Conservation (phyloP, 2,797 vertebrate genomes). For the Anguilla pacifica region DNA sequence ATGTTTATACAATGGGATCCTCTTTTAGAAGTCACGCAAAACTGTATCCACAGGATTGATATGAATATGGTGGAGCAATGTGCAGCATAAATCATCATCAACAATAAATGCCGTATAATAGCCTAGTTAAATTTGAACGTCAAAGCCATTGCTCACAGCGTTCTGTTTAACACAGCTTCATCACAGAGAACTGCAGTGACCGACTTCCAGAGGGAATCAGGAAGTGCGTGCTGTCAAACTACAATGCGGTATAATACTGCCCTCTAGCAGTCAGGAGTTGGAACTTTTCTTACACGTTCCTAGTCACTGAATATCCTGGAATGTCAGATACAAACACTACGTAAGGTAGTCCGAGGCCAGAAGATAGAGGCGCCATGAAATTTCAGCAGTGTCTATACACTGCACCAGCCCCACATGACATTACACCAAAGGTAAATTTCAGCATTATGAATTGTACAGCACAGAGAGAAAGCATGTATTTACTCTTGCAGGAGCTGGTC, state of each 20-base stretch:
- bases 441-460: neutral
- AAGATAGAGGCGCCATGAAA: neutral
- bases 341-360: neutral
- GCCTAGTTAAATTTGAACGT: neutral
- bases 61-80: neutral
- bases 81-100: neutral
- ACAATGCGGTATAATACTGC: slow-evolving; percentile 1
- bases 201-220: neutral
- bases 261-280: neutral
- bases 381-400: neutral
- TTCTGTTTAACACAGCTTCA: neutral
- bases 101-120: neutral
- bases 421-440: neutral
- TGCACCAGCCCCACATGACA: neutral
- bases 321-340: neutral
- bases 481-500: neutral
- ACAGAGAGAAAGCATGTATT: neutral
- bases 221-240: neutral
- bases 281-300: neutral
- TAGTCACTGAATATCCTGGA: neutral
- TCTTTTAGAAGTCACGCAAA: neutral
- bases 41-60: neutral
- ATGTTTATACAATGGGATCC: neutral
- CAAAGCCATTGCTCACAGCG: neutral
- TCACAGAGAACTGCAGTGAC: neutral